A percentile compares a stretch with the other conserved stretches of the same genome.
phyloP scores from a whole-genome alignment of 2,113 vertebrate genomes.

The Lamprologus sp. region DNA sequence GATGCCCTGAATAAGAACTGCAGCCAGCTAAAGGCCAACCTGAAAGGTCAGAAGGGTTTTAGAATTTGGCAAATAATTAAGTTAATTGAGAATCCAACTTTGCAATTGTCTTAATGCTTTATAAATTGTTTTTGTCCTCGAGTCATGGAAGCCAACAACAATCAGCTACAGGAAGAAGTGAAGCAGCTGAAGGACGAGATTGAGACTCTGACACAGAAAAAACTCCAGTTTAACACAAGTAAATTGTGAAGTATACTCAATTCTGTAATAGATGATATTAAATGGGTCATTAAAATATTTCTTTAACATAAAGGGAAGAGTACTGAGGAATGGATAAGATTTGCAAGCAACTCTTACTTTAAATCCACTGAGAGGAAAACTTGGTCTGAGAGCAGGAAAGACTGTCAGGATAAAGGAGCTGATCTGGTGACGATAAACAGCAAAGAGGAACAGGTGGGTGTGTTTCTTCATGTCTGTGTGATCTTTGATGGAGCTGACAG shows the following conservation, averaged over 20 bases:
- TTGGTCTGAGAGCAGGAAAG: accelerated
- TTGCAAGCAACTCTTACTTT: not conserved
- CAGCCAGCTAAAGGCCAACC: not conserved
- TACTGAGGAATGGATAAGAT: not conserved
- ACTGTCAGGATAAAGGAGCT: not conserved
- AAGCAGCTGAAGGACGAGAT: not conserved
- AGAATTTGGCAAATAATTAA: not conserved
- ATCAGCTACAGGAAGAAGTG: not conserved
- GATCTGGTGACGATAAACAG: not conserved
- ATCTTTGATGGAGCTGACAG: accelerated
- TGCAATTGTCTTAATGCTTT: not conserved
- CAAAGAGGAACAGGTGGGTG: not conserved
- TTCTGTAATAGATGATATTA: not conserved
- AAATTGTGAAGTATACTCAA: not conserved
- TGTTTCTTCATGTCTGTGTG: not conserved
- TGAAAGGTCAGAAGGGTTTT: not conserved
- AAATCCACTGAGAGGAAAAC: not conserved
- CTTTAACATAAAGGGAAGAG: not conserved
- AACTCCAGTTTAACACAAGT: not conserved
- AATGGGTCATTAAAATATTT: not conserved
- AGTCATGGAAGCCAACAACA: not conserved
- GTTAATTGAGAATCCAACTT: not conserved
- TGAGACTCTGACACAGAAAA: not conserved
- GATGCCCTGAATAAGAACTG: not conserved
- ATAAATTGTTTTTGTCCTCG: not conserved